Conservation (phyloP, 2,113 vertebrate genomes). For the Microtus richardsoni region DNA sequence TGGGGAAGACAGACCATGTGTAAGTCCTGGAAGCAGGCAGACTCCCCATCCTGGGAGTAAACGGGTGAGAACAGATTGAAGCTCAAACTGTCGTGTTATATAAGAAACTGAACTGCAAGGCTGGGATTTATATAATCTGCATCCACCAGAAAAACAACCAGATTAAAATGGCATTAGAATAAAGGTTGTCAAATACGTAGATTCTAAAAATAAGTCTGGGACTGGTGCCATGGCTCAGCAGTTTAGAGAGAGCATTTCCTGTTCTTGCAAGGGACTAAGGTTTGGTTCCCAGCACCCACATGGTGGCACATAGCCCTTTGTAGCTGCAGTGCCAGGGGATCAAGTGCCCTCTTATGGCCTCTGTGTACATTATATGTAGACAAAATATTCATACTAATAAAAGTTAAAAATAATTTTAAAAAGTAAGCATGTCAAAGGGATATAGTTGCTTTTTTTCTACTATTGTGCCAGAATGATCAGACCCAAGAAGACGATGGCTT, state of each 20-base stretch:
- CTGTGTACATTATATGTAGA: background rate
- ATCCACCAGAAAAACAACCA: constrained; percentile 29
- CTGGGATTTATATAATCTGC: background rate
- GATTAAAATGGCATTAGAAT: constrained; percentile 35
- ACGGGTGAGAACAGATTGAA: background rate
- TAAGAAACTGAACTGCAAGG: background rate
- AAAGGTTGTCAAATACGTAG: background rate
- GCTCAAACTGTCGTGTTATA: background rate
- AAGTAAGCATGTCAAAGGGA: background rate
- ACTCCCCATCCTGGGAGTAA: background rate
- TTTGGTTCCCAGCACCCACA: background rate
- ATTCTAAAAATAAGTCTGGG: constrained; percentile 18
- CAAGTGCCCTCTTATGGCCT: background rate
- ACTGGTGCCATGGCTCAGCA: background rate
- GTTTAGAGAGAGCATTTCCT: background rate
- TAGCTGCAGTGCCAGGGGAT: background rate
- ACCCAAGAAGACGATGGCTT: background rate
- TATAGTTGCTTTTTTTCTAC: constrained; percentile 27
- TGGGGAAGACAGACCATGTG: background rate
- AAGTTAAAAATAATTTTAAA: background rate
- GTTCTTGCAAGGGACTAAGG: background rate
- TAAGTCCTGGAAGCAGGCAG: background rate
- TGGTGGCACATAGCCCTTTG: background rate
- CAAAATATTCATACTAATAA: background rate
- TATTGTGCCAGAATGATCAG: background rate